Evolutionary conservation across 2,113 vertebrate species (phyloP).

Genomic region (Nycticorax nycticorax): DNA sequence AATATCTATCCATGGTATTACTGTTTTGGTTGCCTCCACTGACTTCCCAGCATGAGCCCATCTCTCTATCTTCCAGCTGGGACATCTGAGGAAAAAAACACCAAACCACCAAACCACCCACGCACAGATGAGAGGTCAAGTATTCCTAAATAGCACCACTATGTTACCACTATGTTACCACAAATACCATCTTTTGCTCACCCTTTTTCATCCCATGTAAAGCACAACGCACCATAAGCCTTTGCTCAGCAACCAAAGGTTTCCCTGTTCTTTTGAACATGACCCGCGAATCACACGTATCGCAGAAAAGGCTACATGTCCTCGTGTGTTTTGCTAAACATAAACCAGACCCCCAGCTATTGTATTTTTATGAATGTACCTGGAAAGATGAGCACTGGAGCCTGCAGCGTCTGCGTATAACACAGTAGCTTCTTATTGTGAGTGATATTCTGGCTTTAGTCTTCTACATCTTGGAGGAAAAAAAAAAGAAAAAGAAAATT

Average conservation of each 20-base stretch:
- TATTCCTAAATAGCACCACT: not conserved
- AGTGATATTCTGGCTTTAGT: not conserved
- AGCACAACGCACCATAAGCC: not conserved
- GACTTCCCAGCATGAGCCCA: not conserved
- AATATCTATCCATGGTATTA: not conserved
- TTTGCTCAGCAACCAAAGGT: not conserved
- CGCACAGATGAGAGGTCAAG: not conserved
- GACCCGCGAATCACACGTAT: not conserved
- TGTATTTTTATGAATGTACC: not conserved
- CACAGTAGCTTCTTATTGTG: not conserved
- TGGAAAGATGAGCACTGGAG: not conserved
- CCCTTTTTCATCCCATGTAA: not conserved
- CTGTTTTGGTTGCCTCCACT: not conserved
- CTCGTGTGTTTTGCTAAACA: not conserved
- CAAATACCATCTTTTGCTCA: not conserved
- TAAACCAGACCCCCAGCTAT: not conserved
- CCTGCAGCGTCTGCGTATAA: not conserved
- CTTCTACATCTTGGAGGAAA: not conserved
- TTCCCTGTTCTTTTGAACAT: not conserved
- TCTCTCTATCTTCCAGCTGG: not conserved
- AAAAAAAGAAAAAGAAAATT: not conserved
- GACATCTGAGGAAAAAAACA: not conserved
- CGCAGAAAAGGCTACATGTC: not conserved
- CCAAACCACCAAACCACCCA: not conserved
- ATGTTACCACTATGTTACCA: not conserved